Evolutionary conservation across 2,113 vertebrate genomes (phyloP), one percentile per base, ranked within the genome.

Genomic region (Puntigrus tetrazona): DNA sequence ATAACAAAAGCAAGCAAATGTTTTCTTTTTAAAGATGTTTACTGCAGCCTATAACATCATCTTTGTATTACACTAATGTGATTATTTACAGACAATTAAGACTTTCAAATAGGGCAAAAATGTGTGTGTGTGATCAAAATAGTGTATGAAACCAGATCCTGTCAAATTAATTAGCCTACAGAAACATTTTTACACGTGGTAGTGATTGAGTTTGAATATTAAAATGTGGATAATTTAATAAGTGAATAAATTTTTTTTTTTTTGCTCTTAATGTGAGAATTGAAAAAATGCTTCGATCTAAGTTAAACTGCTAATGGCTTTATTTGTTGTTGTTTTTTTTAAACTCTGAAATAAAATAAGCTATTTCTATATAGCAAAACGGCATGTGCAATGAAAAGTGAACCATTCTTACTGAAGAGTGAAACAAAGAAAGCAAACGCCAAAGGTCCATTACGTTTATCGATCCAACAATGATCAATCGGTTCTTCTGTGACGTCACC

Each of bases 391-490:
- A n/a, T 38, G 9, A 36, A 38, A 34, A 36, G 11, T 11, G 1
- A 3, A n/a, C 6, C 20, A 38, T 36, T n/a, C 3, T 22, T 3
- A 31, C 73, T 52, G 20, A 59, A 36, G n/a, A 83, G 4, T 31
- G 3, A 14, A 74, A 61, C 36, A 70, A 43, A 72, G 3, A 20
- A 20, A 22, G 50, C 74, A 55, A 14, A 36, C 38, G 50, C 14
- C n/a, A 83, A 45, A 59, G 52, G 27, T 67, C 41, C 13, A 38
- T 77, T 38, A 3, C 31, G 65, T 29, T 29, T 55, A 34, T 34
- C 74, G 75, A 86, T 78, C 31, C 63, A 55, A 43, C 73, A 77
- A n/a, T 43, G 45, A 78, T 67, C 50, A 63, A 65, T 36, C 5
- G 43, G 25, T 41, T 61, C 41, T 16, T 20, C 9, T 73, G 65